Evolutionary conservation across 1,140 invertebrate genomes (phyloP), one percentile per base, ranked within the genome.

Genomic region (Meloidogyne exigua): DNA sequence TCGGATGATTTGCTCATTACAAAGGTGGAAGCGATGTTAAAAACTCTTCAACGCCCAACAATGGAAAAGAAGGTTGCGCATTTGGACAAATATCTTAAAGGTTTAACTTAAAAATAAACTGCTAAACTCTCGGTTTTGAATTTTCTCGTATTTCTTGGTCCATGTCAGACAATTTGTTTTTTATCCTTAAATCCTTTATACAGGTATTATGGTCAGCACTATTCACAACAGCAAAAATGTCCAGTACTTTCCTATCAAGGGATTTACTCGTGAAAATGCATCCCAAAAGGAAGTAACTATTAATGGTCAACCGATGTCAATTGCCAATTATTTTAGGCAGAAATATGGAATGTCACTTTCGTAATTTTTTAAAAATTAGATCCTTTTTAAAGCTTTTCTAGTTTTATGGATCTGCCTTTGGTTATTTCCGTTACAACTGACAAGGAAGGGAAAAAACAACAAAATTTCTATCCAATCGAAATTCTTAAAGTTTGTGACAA

Each of bases 401-500:
- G 72, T 15, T n/a, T n/a, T 18, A 62, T 65, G 23, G 36, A 73
- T 32, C 39, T 73, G 42, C 72, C 72, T 25, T 73, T 73, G 57
- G 57, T 73, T 25, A 65, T 65, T 9, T 62, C 36, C 23, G 15
- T 12, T 36, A 73, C 65, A 23, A n/a, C 2, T 25, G 72, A 73
- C 28, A 57, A 28, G 69, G 13, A 42, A 44, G 26, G 44, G 39
- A 57, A 71, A 10, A 71, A 65, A 25, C 72, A 65, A 73, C 57
- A 39, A 28, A 73, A 73, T 2, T 73, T 64, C 21, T 73, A 73
- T 13, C 72, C 72, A n/a, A 73, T 73, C 39, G 72, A 73, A 32
- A 25, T 73, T 25, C 28, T 73, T 36, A 21, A 64, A 26, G 57
- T 73, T 18, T 57, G 42, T 64, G 72, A 73, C 57, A 73, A 73